These are phyloP conservation scores for Spodoptera littoralis DNA, from an alignment of 2,888 invertebrate genomes.

Conservation along the genomic window DNA sequence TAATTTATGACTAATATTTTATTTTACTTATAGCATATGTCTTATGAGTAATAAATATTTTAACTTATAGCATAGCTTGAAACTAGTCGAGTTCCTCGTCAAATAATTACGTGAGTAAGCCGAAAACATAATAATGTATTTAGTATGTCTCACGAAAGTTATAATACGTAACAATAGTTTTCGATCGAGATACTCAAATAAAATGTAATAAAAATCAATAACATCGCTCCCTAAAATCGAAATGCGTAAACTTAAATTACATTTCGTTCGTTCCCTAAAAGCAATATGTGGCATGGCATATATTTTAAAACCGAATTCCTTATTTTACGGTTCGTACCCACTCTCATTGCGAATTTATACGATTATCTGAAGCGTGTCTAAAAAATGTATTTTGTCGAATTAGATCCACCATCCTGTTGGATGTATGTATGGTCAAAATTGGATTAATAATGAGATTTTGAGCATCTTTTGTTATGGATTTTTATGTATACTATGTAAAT, in stretches of 20 bases:
- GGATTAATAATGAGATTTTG: neutral
- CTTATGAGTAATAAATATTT: no score
- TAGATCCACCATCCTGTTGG: neutral
- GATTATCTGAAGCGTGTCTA: conserved; percentile 23
- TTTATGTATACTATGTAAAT: no score
- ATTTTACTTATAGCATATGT: no score
- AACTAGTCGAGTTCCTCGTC: no score
- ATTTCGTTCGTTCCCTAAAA: conserved; percentile 7
- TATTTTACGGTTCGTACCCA: conserved; percentile 24
- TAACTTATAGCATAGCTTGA: no score
- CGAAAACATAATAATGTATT: no score
- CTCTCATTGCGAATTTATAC: conserved; percentile 16
- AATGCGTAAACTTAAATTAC: conserved; percentile 2
- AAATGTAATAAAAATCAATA: neutral
- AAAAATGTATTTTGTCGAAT: conserved; percentile 12
- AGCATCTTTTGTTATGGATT: neutral
- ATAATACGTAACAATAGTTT: no score
- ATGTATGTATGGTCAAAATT: neutral
- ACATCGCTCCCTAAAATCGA: neutral
- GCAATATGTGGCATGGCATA: conserved; percentile 2
- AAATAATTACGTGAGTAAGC: no score
- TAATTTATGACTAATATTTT: no score
- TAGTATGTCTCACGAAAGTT: no score
- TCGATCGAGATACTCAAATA: neutral
- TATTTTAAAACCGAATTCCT: conserved; percentile 12